Evolutionary conservation across 2,797 vertebrate genomes (phyloP), one percentile per base, ranked within the genome.

Genomic region (Chloroceryle inda): DNA sequence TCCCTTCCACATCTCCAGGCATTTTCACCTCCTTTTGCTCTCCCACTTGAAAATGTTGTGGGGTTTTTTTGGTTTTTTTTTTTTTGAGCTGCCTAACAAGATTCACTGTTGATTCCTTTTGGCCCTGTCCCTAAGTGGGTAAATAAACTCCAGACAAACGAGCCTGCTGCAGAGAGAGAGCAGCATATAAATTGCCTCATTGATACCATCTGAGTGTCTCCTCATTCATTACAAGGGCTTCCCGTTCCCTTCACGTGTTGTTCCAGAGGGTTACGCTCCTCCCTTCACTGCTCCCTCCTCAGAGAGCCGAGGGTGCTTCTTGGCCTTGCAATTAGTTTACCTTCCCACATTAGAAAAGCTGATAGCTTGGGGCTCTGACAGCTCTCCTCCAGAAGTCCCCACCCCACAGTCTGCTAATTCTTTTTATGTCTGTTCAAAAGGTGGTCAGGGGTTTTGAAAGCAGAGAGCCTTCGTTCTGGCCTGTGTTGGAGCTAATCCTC

Each of bases 71-170:
- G 37, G 82, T 13, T 38, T 38, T 11, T 38, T 38, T 37, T 37
- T 37, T 94, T 96, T 93, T 86, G 83, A 94, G 83, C 79, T 90
- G 82, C 76, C 85, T 94, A 67, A 64, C 31, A 81, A 94, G 93
- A 74, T 85, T 93, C 56, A 17, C 47, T 2, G 67, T 61, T 93
- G 88, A 73, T 88, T 94, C 52, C 56, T 96, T 92, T 94, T 94
- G 91, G 95, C 91, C 91, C 40, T 84, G 73, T 56, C 85, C 88
- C 67, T 95, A 74, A 74, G 88, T 58, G 84, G 89, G 77, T 95
- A 94, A 95, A 96, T 90, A 95, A 95, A 96, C 83, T 96, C 55
- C 67, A 82, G 94, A 95, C 56, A 94, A 90, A 94, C 72, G 76
- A 95, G 88, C 58, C 76, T 92, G 87, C 89, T 95, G 77, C 56